Conservation (phyloP, 2,888 invertebrate genomes). For the Fragum sueziense region DNA sequence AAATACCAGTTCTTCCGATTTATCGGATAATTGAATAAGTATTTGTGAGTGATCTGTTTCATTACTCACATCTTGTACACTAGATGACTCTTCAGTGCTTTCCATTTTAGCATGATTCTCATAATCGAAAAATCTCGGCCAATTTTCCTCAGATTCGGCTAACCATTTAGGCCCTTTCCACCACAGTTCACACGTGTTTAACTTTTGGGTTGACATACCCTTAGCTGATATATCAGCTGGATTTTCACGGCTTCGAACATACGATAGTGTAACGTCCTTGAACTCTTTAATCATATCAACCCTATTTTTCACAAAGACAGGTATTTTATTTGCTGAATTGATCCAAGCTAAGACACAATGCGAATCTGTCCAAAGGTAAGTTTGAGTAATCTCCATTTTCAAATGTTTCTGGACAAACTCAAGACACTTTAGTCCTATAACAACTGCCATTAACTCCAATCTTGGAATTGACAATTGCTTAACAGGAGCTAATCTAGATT, state of each 20-base stretch:
- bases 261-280: background rate
- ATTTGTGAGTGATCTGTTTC: background rate
- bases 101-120: background rate
- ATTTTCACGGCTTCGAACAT: slow-evolving; percentile 23
- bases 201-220: background rate
- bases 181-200: background rate
- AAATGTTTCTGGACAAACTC: slow-evolving; percentile 18
- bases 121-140: background rate
- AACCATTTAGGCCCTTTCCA: slow-evolving; percentile 37
- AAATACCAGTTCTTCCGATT: background rate
- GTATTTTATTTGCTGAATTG: background rate
- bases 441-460: slow-evolving; percentile 38
- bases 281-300: slow-evolving; percentile 9
- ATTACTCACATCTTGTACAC: background rate
- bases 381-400: background rate
- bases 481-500: slow-evolving; percentile 35
- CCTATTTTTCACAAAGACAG: slow-evolving; percentile 26
- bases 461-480: slow-evolving; percentile 41
- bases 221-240: slow-evolving; percentile 25
- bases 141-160: background rate
- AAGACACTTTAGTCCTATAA: slow-evolving; percentile 25
- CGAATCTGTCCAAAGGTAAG: slow-evolving; percentile 19
- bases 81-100: background rate
- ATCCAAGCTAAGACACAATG: slow-evolving; percentile 28
- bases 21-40: too few species aligned